These are phyloP conservation scores for Dermatophagoides farinae DNA, from an alignment of 1,140 invertebrate species.

Conservation along the genomic window DNA sequence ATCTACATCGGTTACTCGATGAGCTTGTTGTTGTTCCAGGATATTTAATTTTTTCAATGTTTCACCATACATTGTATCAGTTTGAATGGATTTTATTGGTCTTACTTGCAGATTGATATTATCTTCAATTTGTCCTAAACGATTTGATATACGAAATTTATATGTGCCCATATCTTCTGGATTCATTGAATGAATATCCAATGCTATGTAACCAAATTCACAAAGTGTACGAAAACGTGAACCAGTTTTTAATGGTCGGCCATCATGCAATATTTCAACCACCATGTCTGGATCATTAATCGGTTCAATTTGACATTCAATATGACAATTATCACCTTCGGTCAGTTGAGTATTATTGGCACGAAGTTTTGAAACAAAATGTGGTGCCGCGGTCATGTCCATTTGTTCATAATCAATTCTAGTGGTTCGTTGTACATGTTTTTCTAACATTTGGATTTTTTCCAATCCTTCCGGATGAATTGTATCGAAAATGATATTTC, in stretches of 20 bases:
- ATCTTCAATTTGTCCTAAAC: conserved; percentile 31
- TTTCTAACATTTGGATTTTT: conserved; percentile 70
- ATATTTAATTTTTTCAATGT: neutral
- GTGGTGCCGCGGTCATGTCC: conserved; percentile 35
- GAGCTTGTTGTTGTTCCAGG: neutral
- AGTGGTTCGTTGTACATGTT: conserved; percentile 23
- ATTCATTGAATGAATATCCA: conserved; percentile 34
- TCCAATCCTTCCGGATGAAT: conserved; percentile 63
- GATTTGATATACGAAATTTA: conserved; percentile 65
- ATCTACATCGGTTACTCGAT: neutral
- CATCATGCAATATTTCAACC: conserved; percentile 88
- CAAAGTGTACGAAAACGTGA: conserved; percentile 39
- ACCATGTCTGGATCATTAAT: conserved; percentile 82
- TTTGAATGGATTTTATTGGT: neutral
- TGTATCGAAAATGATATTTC: conserved; percentile 47
- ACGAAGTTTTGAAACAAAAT: conserved; percentile 62
- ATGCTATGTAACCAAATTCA: conserved; percentile 31
- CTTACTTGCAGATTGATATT: conserved; percentile 26
- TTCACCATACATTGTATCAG: neutral
- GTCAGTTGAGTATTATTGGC: conserved; percentile 58
- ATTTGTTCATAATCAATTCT: neutral
- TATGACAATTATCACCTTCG: conserved; percentile 73
- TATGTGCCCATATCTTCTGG: conserved; percentile 30
- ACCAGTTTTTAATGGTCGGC: conserved; percentile 55
- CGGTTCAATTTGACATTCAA: conserved; percentile 84